Evolutionary conservation across 1,140 invertebrate species (phyloP), one percentile per base, ranked within the genome.

Genomic region (Theocolax elegans): DNA sequence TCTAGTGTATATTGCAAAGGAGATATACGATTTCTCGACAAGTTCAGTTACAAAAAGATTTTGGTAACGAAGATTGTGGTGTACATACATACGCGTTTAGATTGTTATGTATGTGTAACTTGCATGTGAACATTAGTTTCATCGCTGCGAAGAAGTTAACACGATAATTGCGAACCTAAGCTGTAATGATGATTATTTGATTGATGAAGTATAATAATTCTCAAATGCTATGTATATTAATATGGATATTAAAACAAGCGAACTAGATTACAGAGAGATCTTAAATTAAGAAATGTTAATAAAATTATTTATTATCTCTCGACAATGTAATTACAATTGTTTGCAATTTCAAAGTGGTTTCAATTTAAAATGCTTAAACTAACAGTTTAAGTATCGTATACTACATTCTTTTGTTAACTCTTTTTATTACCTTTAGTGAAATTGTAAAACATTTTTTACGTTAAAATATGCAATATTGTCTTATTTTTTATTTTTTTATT

Each of bases 161-260:
- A n/a, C n/a, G n/a, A n/a, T n/a, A n/a, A n/a, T n/a, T n/a, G n/a
- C n/a, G n/a, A n/a, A n/a, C n/a, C n/a, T n/a, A n/a, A n/a, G n/a
- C n/a, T n/a, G n/a, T n/a, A n/a, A n/a, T n/a, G n/a, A n/a, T n/a
- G n/a, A n/a, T n/a, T n/a, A 42, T 69, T 12, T 15, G 44, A 7
- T 64, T 56, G 48, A 58, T 62, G 12, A 70, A 7, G 53, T 44
- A 48, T 56, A 64, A 58, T 69, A 19, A 56, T 56, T 69, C 38
- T 23, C 27, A 15, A 63, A 69, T 40, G 59, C 42, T 49, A 67
- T 59, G 42, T 59, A 49, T 58, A 67, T 67, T 59, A 67, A 27
- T 1, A n/a, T 12, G 35, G 49, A 27, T 21, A 17, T 51, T 51
- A 68, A 48, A 64, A 13, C 40, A 51, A 17, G 0, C 6, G 25